A percentile compares a stretch with the other conserved stretches of the same genome.
phyloP scores from a whole-genome alignment of 2,113 vertebrate genomes.

The Phycodurus eques region DNA sequence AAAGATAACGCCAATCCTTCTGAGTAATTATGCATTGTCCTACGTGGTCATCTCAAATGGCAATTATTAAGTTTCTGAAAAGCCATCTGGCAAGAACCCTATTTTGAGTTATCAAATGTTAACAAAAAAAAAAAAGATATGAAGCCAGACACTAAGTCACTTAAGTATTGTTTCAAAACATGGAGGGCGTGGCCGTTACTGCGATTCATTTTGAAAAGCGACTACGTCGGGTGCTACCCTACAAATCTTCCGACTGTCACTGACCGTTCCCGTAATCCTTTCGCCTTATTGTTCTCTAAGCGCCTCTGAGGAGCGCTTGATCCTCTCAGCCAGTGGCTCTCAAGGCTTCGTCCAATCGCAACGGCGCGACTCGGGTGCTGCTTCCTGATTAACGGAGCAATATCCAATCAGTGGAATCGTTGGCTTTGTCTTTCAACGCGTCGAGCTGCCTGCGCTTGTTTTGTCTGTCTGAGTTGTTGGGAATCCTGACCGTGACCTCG shows the following conservation, averaged over 20 bases:
- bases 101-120: no score
- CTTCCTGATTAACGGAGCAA: slow-evolving; percentile 26
- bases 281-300: slow-evolving; percentile 40
- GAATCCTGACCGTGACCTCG: slow-evolving; percentile 4
- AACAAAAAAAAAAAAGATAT: no score
- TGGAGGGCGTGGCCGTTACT: no score
- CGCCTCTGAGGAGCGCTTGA: slow-evolving; percentile 21
- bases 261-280: slow-evolving; percentile 40
- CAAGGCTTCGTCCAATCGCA: slow-evolving; percentile 25
- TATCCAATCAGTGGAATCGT: slow-evolving; percentile 36
- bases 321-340: slow-evolving; percentile 26
- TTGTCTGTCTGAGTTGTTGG: slow-evolving; percentile 23
- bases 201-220: no score
- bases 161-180: no score
- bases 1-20: no score
- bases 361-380: neutral
- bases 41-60: no score
- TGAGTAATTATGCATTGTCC: no score
- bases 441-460: slow-evolving; percentile 7
- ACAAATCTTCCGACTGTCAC: neutral
- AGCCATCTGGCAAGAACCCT: no score
- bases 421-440: slow-evolving; percentile 6
- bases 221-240: no score
- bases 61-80: no score
- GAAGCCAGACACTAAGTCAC: no score